phyloP scores from a whole-genome alignment of 2,888 invertebrate genomes.

The Drosophila flavopinicola region DNA sequence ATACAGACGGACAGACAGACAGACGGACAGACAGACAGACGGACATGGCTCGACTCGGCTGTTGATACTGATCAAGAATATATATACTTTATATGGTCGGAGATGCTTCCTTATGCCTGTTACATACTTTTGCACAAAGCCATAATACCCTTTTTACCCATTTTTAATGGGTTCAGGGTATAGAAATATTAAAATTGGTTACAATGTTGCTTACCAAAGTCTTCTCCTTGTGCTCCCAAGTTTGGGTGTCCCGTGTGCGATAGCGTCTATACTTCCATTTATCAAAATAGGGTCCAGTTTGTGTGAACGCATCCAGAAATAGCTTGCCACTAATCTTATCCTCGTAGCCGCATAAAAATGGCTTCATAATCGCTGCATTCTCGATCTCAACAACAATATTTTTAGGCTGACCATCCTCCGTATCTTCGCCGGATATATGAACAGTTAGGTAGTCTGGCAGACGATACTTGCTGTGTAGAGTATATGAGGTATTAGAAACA shows the following conservation, averaged over 20 bases:
- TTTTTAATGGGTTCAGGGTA: too few species aligned
- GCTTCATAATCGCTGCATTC: slow-evolving; percentile 88
- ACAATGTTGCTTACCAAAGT: slow-evolving; percentile 74
- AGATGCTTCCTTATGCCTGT: too few species aligned
- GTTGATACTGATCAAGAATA: too few species aligned
- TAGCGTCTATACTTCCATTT: slow-evolving; percentile 72
- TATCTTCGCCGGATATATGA: slow-evolving; percentile 84
- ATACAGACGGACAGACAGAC: too few species aligned
- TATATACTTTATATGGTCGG: too few species aligned
- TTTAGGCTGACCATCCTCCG: slow-evolving; percentile 80
- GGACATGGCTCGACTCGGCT: too few species aligned
- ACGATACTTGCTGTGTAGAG: slow-evolving; percentile 78
- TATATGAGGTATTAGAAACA: too few species aligned
- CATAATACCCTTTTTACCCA: too few species aligned
- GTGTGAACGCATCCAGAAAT: slow-evolving; percentile 93
- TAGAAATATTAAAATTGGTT: too few species aligned
- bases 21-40: too few species aligned
- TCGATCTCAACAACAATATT: slow-evolving; percentile 87
- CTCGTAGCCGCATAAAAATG: slow-evolving; percentile 91
- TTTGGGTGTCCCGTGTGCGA: slow-evolving; percentile 87
- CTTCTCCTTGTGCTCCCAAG: slow-evolving; percentile 84
- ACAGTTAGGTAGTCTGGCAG: slow-evolving; percentile 87
- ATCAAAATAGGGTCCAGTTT: slow-evolving; percentile 87
- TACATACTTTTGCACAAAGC: too few species aligned
- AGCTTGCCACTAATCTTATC: slow-evolving; percentile 88